Base-by-base conservation (phyloP, 2,797 vertebrate genomes). In the Syncerus caffer region DNA sequence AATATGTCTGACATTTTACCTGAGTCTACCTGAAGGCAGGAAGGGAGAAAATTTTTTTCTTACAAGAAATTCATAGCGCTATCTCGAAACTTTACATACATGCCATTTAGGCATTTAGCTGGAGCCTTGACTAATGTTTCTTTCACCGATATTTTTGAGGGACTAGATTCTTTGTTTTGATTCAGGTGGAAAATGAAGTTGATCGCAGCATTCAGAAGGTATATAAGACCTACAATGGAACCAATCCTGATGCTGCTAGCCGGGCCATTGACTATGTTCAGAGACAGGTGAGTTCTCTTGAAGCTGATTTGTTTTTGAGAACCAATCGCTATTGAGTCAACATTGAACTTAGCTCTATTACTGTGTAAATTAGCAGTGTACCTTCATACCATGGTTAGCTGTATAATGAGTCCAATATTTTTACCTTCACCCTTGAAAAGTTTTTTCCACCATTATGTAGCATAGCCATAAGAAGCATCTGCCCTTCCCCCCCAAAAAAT, bases 201-300 rank as follows among this genome's bases (percentile, higher is more conserved):
- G 99, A 99, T 98, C 99, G 99, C 98, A 99, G 99, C 97, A 99
- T 99, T 98, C 99, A 97, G 98, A 99, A 99, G 98, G 99, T 99
- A 4, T 99, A 99, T 97, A 99, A 99, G 53, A 98, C 99, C 76
- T 99, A 99, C 98, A 99, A 99, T 1, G 99, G 99, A 85, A 99
- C 99, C 85, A 99, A 99, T 97, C 99, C 99, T 3, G 99, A 99
- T 31, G 99, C 99, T 79, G 99, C 99, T 17, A 99, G 99, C 97
- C 99, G 99, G 8, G 99, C 99, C 50, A 99, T 99, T 96, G 99
- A 99, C 98, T 99, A 99, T 85, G 99, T 99, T 96, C 99, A 99
- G 98, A 99, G 99, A 97, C 99, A 99, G 99, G 99, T 99, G 98
- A 99, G 99, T 89, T 0, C 31, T 92, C n/a, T 4, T n/a, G 51